A percentile compares a stretch with the other conserved stretches of the same genome.
Conservation (phyloP, 2,113 vertebrate species). For the Lophius piscatorius region DNA sequence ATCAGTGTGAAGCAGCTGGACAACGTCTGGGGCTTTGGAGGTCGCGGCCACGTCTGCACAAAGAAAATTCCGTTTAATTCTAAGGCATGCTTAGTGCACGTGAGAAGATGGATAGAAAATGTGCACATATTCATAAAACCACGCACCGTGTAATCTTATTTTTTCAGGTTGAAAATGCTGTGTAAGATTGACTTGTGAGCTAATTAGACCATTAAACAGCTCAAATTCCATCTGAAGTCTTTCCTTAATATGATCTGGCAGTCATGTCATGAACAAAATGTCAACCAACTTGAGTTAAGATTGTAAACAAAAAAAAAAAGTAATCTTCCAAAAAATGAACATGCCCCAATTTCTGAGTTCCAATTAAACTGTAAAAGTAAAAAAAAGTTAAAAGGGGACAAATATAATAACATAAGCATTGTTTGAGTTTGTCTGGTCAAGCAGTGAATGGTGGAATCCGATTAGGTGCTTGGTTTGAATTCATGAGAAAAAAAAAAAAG, state of each 20-base stretch:
- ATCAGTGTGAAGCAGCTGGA: slow-evolving; percentile 66
- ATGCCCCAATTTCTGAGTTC: slow-evolving; percentile 37
- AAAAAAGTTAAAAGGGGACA: not conserved
- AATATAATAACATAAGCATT: slow-evolving; percentile 48
- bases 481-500: too few relatives aligned
- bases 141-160: not conserved
- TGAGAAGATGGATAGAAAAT: too few relatives aligned
- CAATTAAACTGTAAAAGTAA: slow-evolving; percentile 5
- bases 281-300: slow-evolving; percentile 10
- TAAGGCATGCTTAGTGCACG: not conserved
- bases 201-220: slow-evolving; percentile 18
- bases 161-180: too few relatives aligned
- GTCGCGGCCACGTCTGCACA: slow-evolving; percentile 52
- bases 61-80: slow-evolving; percentile 46
- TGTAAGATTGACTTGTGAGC: slow-evolving; percentile 25
- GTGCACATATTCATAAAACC: not conserved
- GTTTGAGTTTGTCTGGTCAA: slow-evolving; percentile 28
- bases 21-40: slow-evolving; percentile 44
- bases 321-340: slow-evolving; percentile 20
- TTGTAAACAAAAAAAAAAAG: not conserved
- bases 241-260: slow-evolving; percentile 38
- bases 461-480: slow-evolving; percentile 22
- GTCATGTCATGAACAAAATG: too few relatives aligned
- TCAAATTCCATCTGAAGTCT: slow-evolving; percentile 41
- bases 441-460: slow-evolving; percentile 24